Conservation (phyloP, 2,888 invertebrate genomes). For the Pristionchus maxplancki region DNA sequence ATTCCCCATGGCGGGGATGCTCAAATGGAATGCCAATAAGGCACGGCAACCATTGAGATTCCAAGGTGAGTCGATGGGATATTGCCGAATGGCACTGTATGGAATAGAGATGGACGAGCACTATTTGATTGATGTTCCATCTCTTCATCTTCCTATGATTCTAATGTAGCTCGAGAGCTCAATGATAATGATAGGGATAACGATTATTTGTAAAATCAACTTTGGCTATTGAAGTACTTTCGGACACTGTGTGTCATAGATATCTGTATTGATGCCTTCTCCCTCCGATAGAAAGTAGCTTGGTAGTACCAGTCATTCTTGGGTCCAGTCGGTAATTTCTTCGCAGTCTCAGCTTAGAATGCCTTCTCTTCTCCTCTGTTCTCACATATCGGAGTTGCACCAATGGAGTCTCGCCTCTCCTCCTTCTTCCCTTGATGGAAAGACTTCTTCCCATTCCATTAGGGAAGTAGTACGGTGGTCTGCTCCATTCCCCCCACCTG, state of each 20-base stretch:
- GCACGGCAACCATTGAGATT: conserved; percentile 44
- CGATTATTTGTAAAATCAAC: too few species aligned
- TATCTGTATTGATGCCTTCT: neutral
- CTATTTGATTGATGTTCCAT: too few species aligned
- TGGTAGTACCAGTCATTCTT: neutral
- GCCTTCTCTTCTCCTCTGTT: conserved; percentile 31
- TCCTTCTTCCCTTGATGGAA: neutral
- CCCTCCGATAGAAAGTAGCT: neutral
- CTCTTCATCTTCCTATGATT: neutral
- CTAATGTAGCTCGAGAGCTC: too few species aligned
- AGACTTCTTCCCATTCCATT: conserved; percentile 3
- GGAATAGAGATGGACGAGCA: neutral
- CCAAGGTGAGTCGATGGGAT: conserved; percentile 39
- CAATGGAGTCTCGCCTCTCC: conserved; percentile 3
- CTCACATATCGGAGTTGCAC: conserved; percentile 23
- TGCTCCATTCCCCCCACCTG: neutral
- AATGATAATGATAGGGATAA: too few species aligned
- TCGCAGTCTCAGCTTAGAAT: neutral
- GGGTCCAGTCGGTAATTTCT: neutral
- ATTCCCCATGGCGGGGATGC: conserved; percentile 37
- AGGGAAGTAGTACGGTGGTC: neutral
- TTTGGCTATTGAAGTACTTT: too few species aligned
- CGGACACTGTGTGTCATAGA: too few species aligned
- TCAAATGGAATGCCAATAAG: conserved; percentile 46
- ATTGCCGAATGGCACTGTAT: neutral